Base-by-base conservation (phyloP, 1,140 invertebrate species). In the Leptinotarsa undecemlineata region DNA sequence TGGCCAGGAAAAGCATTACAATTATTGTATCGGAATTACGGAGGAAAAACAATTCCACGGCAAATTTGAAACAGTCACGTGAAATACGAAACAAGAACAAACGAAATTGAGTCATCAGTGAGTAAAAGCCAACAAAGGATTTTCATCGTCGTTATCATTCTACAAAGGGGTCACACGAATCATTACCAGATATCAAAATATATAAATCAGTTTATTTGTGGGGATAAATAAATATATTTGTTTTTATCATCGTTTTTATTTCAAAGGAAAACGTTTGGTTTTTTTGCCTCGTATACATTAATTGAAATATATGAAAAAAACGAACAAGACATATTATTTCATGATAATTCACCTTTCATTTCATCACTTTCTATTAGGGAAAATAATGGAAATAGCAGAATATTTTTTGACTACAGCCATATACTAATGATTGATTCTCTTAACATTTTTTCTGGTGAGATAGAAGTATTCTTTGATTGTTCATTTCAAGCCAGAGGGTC, bases 21-120 rank as follows among this genome's bases (percentile, higher is more conserved):
- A 57, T 57, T 19, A 57, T 57, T 57, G 15, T 19, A 57, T 57
- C 51, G 33, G 8, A 42, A 42, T 42, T 3, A 11, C 1, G 33
- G 33, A 42, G 33, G 51, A n/a, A n/a, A 57, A 57, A 57, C 51
- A 15, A 57, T 57, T 57, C n/a, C 51, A 17, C 15, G 13, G 15
- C n/a, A 19, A 57, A 57, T 57, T 57, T 19, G 51, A 19, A 19
- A 19, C n/a, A 57, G 51, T 57, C 51, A 57, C 51, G 51, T 57
- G n/a, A 57, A 57, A 57, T 57, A 57, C 4, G 14, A 19, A 57
- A 57, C 51, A 57, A 23, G 57, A 14, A 64, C 73, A 62, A 57
- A 70, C 73, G 51, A 63, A 74, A 47, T 74, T 47, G 69, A 64
- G 63, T 23, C 67, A 42, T 60, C 67, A 62, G 69, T 21, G 15